A percentile compares a stretch with the other conserved stretches of the same genome.
phyloP scores from a whole-genome alignment of 92 coral and sea anemone genomes.

The Paragorgia papillata region DNA sequence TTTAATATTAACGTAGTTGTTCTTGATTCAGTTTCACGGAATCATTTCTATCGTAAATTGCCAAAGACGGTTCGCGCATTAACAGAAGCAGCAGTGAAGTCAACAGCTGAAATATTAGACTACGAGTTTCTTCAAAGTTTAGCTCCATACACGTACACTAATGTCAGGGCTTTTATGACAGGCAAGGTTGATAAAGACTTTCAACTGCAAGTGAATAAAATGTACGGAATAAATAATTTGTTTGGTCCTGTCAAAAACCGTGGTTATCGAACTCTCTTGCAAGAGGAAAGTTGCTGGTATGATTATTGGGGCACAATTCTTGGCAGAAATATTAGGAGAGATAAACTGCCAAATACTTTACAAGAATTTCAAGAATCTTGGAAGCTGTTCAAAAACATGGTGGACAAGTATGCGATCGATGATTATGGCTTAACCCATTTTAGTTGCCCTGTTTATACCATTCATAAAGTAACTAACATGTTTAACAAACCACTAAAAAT shows the following conservation, averaged over 20 bases:
- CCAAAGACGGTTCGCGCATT: slow-evolving; percentile 57
- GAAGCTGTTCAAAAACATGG: slow-evolving; percentile 55
- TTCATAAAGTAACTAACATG: slow-evolving; percentile 73
- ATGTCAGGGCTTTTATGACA: slow-evolving; percentile 67
- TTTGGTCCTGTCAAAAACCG: slow-evolving; percentile 62
- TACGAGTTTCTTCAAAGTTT: slow-evolving; percentile 74
- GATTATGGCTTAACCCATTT: slow-evolving; percentile 81
- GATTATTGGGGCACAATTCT: slow-evolving; percentile 86
- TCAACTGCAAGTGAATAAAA: not conserved
- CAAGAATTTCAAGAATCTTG: slow-evolving; percentile 65
- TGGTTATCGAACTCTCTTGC: slow-evolving; percentile 82
- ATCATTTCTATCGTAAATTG: slow-evolving; percentile 73
- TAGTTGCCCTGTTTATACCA: slow-evolving; percentile 74
- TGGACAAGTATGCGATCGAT: slow-evolving; percentile 58
- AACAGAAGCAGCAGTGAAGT: slow-evolving; percentile 48
- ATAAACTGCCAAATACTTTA: slow-evolving; percentile 48
- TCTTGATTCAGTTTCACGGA: slow-evolving; percentile 73
- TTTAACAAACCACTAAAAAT: slow-evolving; percentile 70
- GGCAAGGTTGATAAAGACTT: slow-evolving; percentile 39
- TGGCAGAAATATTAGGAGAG: slow-evolving; percentile 71
- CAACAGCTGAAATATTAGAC: slow-evolving; percentile 57
- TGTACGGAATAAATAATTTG: slow-evolving; percentile 60
- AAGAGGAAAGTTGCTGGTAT: slow-evolving; percentile 96
- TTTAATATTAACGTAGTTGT: slow-evolving; percentile 69
- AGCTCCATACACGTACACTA: slow-evolving; percentile 65